These are phyloP conservation scores for Spinibarbus caldwelli DNA, from an alignment of 2,797 vertebrate species.

Conservation along the genomic window DNA sequence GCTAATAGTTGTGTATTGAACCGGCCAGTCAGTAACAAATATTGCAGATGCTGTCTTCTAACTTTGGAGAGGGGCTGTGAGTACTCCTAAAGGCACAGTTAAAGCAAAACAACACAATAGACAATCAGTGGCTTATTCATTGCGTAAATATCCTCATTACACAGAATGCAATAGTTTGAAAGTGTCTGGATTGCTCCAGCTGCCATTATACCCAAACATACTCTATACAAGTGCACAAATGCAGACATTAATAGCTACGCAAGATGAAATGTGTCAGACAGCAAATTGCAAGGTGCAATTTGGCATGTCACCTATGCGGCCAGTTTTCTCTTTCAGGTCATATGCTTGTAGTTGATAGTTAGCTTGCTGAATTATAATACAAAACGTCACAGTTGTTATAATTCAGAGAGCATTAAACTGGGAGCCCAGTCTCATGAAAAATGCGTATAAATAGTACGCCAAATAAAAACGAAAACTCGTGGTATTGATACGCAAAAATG, in stretches of 20 bases:
- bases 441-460: too few relatives aligned
- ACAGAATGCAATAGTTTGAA: not conserved
- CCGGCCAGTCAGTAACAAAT: constrained; percentile 14
- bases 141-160: not conserved
- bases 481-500: too few relatives aligned
- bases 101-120: constrained; percentile 3
- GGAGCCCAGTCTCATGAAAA: too few relatives aligned
- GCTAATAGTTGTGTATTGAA: not conserved
- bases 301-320: not conserved
- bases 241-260: not conserved
- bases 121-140: constrained; percentile 7
- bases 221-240: not conserved
- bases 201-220: not conserved
- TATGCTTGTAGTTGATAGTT: too few relatives aligned
- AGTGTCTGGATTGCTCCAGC: constrained; percentile 2
- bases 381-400: too few relatives aligned
- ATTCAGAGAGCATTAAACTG: too few relatives aligned
- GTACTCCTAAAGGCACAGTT: not conserved
- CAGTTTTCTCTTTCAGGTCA: not conserved
- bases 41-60: not conserved
- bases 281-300: not conserved
- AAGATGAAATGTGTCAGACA: not conserved
- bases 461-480: too few relatives aligned
- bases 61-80: not conserved
- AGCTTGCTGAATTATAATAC: too few relatives aligned